phyloP scores from a whole-genome alignment of 2,113 vertebrate genomes.

The Crocuta crocuta region DNA sequence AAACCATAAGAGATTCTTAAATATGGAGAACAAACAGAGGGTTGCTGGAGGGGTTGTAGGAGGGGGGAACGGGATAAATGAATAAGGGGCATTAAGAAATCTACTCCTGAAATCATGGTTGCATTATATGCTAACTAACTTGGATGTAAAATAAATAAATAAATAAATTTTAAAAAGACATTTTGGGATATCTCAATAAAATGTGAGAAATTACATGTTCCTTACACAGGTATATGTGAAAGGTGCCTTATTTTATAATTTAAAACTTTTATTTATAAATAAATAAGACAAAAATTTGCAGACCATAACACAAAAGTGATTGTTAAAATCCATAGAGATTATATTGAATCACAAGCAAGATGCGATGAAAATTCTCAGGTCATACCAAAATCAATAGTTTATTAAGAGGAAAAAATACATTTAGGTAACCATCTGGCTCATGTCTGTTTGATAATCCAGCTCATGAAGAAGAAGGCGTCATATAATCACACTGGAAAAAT shows the following conservation, averaged over 20 bases:
- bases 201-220: not conserved
- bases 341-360: not conserved
- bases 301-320: not conserved
- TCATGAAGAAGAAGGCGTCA: not conserved
- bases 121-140: too few relatives aligned
- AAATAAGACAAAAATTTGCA: not conserved
- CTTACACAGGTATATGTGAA: not conserved
- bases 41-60: too few relatives aligned
- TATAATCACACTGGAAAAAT: not conserved
- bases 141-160: too few relatives aligned
- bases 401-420: slow-evolving; percentile 5
- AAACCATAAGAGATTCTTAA: too few relatives aligned
- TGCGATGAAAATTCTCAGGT: not conserved
- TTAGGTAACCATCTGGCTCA: not conserved
- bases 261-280: not conserved
- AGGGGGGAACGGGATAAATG: too few relatives aligned
- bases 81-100: too few relatives aligned
- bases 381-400: not conserved
- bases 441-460: not conserved
- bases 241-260: not conserved
- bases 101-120: too few relatives aligned
- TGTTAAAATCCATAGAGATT: not conserved
- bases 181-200: not conserved
- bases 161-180: not conserved
- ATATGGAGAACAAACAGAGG: too few relatives aligned